Percentiles rank a stretch among this genome's conserved stretches.
These are phyloP conservation scores for Bombus balteatus DNA, from an alignment of 1,140 invertebrate species.

Conservation along the genomic window DNA sequence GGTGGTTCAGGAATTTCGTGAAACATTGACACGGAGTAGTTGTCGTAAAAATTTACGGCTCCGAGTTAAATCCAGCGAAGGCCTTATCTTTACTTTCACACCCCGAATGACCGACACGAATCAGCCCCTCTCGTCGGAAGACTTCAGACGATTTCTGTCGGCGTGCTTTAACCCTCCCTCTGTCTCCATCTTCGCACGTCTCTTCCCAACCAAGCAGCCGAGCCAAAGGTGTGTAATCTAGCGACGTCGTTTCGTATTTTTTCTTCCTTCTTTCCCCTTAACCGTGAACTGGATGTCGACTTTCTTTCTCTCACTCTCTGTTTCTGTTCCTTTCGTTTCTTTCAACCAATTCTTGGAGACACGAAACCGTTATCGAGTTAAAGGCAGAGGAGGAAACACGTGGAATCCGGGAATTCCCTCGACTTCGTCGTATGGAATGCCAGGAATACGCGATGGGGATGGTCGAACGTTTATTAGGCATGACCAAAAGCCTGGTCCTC, in stretches of 20 bases:
- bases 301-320: background rate
- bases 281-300: background rate
- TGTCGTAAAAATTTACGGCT: slow-evolving; percentile 69
- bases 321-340: slow-evolving; percentile 28
- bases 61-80: slow-evolving; percentile 15
- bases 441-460: slow-evolving; percentile 44
- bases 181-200: background rate
- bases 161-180: background rate
- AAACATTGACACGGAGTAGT: slow-evolving; percentile 58
- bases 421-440: slow-evolving; percentile 48
- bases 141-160: slow-evolving; percentile 46
- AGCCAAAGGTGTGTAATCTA: slow-evolving; percentile 29
- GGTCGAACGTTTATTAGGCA: slow-evolving; percentile 62
- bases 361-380: slow-evolving; percentile 39
- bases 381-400: slow-evolving; percentile 1
- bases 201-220: background rate
- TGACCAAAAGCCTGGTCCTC: slow-evolving; percentile 31
- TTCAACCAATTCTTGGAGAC: background rate
- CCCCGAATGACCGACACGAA: slow-evolving; percentile 67
- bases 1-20: slow-evolving; percentile 54
- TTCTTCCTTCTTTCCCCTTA: background rate
- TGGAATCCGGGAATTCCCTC: slow-evolving; percentile 53
- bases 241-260: slow-evolving; percentile 31
- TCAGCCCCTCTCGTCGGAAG: slow-evolving; percentile 41
- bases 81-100: slow-evolving; percentile 69